phyloP scores from a whole-genome alignment of 2,888 invertebrate genomes.

The Flexamia atlantica region DNA sequence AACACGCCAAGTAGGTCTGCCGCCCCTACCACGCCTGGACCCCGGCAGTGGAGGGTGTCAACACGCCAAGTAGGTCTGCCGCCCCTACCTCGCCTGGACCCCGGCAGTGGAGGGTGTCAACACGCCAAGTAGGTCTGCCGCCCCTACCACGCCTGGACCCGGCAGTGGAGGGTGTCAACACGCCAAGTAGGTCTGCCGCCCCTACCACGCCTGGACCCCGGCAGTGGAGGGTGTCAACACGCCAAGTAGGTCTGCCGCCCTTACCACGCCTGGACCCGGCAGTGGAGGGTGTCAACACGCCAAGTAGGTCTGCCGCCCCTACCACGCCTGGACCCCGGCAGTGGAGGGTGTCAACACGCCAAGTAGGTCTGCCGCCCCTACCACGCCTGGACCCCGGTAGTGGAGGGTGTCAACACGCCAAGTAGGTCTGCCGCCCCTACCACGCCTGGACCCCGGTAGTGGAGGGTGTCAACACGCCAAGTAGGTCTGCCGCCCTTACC shows the following conservation, averaged over 20 bases:
- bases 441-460: not conserved
- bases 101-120: not conserved
- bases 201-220: slow-evolving; percentile 5
- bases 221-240: not conserved
- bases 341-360: not conserved
- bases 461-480: not conserved
- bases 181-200: slow-evolving; percentile 8
- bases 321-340: not conserved
- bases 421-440: slow-evolving; percentile 11
- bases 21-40: too few species aligned
- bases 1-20: too few species aligned
- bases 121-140: not conserved
- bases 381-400: not conserved
- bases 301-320: slow-evolving; percentile 19
- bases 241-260: not conserved
- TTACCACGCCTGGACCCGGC: not conserved
- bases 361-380: slow-evolving; percentile 2
- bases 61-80: slow-evolving; percentile 7
- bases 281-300: too few species aligned
- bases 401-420: slow-evolving; percentile 7
- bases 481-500: not conserved
- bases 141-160: not conserved
- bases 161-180: too few species aligned
- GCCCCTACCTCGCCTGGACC: slow-evolving; percentile 10
- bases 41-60: too few species aligned